phyloP scores from a whole-genome alignment of 2,113 vertebrate genomes.

The Nothocercus julius region DNA sequence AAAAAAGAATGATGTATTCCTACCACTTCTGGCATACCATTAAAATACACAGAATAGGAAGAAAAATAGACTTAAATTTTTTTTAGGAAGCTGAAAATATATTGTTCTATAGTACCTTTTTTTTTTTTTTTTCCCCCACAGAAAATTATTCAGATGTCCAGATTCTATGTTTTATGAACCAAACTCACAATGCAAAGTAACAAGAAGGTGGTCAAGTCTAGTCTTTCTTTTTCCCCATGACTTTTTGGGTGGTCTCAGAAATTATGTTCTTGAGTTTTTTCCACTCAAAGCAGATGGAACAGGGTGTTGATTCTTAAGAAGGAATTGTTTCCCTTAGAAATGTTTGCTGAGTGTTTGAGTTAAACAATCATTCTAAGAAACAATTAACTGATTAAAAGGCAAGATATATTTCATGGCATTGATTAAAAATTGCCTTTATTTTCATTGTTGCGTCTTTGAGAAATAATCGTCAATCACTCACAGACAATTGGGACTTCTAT shows the following conservation, averaged over 20 bases:
- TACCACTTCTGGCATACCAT: neutral
- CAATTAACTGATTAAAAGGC: neutral
- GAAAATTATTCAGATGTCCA: neutral
- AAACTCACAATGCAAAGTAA: neutral
- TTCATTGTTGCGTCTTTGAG: neutral
- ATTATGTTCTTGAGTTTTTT: neutral
- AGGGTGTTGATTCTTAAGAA: conserved; percentile 2
- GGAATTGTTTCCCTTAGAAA: conserved; percentile 1
- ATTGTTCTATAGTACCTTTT: neutral
- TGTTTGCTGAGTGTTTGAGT: neutral
- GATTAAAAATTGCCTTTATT: neutral
- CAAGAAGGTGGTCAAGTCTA: neutral
- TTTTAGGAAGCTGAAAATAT: neutral
- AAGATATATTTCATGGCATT: neutral
- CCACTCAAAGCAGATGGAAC: neutral
- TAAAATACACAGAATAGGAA: neutral
- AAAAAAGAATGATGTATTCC: neutral
- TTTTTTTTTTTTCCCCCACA: neutral
- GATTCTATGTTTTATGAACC: neutral
- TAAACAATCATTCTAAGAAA: neutral
- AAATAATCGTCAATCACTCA: neutral
- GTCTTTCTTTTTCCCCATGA: neutral
- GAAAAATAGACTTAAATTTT: neutral
- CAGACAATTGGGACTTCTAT: neutral
- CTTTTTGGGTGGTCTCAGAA: conserved; percentile 25